Conservation (phyloP, 2,113 vertebrate genomes). For the Tichodroma muraria region DNA sequence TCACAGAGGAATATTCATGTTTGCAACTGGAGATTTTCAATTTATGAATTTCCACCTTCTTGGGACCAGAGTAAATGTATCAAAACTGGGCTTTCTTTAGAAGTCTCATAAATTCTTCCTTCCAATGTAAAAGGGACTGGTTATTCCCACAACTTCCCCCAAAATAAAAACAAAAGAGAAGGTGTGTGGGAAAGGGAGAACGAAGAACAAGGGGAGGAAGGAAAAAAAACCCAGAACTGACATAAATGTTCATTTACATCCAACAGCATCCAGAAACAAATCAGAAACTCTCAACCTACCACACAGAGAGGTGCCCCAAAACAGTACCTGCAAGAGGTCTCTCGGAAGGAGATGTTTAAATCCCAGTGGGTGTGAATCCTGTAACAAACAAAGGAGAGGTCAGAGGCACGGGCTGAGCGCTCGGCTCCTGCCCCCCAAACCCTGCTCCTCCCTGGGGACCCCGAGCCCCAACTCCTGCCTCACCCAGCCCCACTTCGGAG, state of each 20-base stretch:
- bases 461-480: neutral
- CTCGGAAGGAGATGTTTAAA: conserved; percentile 81
- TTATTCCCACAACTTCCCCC: neutral
- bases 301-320: neutral
- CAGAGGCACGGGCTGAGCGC: neutral
- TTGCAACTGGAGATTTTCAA: neutral
- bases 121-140: neutral
- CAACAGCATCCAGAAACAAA: neutral
- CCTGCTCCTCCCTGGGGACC: neutral
- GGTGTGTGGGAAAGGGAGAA: neutral
- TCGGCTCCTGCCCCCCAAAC: neutral
- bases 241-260: neutral
- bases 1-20: neutral
- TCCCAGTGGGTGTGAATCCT: conserved; percentile 81
- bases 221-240: neutral
- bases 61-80: neutral
- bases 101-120: neutral
- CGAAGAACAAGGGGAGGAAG: neutral
- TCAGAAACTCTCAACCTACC: neutral
- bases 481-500: neutral
- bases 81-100: neutral
- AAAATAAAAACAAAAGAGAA: neutral
- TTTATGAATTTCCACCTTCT: neutral
- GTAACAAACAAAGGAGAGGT: conserved; percentile 39
- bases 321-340: conserved; percentile 77